A percentile compares a stretch with the other conserved stretches of the same genome.
phyloP scores from a whole-genome alignment of 2,797 vertebrate species.

The Chiloscyllium punctatum region DNA sequence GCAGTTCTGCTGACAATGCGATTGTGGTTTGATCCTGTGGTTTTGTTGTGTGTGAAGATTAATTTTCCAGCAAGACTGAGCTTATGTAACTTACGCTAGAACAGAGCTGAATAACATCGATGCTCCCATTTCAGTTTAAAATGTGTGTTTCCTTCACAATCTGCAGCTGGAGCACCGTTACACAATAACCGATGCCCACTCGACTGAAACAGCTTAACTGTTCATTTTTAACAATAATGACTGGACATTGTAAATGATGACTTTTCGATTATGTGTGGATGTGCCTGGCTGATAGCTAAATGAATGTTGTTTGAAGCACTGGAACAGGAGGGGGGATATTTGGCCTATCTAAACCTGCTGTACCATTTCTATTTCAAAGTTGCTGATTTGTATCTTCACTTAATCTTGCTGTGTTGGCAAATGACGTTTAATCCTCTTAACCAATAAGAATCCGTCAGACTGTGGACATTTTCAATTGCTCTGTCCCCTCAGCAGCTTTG shows the following conservation, averaged over 20 bases:
- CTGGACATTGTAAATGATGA: not conserved
- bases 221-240: not conserved
- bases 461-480: not conserved
- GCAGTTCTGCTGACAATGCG: not conserved
- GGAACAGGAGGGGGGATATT: not conserved
- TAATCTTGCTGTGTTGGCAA: not conserved
- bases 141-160: not conserved
- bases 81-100: conserved; percentile 17
- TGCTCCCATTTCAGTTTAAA: not conserved
- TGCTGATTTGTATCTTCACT: not conserved
- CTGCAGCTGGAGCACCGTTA: not conserved
- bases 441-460: not conserved
- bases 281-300: not conserved
- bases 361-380: not conserved
- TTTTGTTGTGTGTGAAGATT: not conserved
- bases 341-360: not conserved
- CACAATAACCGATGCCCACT: not conserved
- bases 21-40: conserved; percentile 17
- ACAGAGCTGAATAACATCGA: not conserved
- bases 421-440: not conserved
- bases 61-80: conserved; percentile 22
- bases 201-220: not conserved
- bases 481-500: not conserved
- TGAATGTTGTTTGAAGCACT: not conserved
- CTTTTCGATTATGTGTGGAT: not conserved